Percentiles rank a stretch among this genome's conserved stretches.
These are phyloP conservation scores for Petrocephalus zakoni DNA, from an alignment of 2,113 vertebrate species.

Conservation along the genomic window DNA sequence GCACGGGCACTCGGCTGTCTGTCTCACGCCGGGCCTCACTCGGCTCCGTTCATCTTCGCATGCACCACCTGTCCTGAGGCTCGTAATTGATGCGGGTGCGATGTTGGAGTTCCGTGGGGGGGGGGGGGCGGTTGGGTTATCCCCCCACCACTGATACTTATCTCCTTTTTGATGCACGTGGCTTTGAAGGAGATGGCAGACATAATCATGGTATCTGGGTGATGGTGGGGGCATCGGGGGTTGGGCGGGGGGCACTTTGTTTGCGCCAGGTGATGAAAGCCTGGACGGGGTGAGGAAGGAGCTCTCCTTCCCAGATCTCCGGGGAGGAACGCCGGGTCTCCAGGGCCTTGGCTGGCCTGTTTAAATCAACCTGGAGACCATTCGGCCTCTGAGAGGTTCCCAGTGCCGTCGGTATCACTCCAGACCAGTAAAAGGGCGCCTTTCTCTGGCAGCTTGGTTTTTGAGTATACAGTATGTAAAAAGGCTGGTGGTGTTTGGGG, in stretches of 20 bases:
- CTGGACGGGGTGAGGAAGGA: not conserved
- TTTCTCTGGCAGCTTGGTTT: not conserved
- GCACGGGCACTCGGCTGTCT: not conserved
- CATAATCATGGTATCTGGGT: not conserved
- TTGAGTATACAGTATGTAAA: not conserved
- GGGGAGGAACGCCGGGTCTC: not conserved
- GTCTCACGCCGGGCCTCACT: not conserved
- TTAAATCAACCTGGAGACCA: not conserved
- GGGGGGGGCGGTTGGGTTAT: not conserved
- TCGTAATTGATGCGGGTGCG: not conserved
- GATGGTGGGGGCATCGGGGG: not conserved
- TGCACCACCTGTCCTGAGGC: not conserved
- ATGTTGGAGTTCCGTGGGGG: not conserved
- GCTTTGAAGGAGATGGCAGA: conserved; percentile 9
- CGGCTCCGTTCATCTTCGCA: not conserved
- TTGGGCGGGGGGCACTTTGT: not conserved
- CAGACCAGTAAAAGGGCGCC: not conserved
- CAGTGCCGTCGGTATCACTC: not conserved
- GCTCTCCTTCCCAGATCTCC: not conserved
- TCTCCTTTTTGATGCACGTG: not conserved
- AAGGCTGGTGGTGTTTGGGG: not conserved
- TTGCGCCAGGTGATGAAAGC: not conserved
- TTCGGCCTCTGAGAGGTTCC: not conserved
- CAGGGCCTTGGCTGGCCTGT: not conserved
- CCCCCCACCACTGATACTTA: not conserved